Conservation (phyloP, 2,113 vertebrate species). For the Amphiprion ocellaris region DNA sequence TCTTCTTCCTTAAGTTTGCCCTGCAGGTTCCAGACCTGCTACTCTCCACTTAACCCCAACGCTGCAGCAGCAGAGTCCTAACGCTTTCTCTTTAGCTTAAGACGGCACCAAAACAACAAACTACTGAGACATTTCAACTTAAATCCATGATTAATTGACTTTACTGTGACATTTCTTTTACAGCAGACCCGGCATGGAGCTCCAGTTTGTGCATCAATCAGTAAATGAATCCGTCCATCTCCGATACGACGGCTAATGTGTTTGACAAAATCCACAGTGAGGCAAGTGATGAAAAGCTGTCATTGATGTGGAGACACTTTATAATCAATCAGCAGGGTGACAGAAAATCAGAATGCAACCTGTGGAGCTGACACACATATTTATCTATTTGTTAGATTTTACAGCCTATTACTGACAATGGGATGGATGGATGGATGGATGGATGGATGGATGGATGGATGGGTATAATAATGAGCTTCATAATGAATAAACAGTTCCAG, state of each 20-base stretch:
- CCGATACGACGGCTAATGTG: background rate
- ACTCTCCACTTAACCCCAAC: background rate
- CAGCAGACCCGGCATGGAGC: background rate
- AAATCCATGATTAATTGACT: background rate
- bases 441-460: background rate
- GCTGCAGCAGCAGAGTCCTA: background rate
- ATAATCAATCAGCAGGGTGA: background rate
- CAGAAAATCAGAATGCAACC: background rate
- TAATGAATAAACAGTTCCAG: background rate
- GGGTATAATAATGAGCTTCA: background rate
- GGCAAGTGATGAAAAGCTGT: no score
- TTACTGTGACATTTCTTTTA: background rate
- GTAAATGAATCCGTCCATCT: constrained; percentile 1
- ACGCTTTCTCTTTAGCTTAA: background rate
- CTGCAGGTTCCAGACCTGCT: background rate
- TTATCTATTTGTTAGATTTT: background rate
- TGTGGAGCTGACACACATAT: background rate
- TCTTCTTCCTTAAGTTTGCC: constrained; percentile 15
- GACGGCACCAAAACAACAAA: background rate
- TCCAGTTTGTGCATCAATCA: constrained; percentile 10
- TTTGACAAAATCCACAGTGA: background rate
- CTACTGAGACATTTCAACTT: background rate
- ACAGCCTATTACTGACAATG: background rate
- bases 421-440: background rate
- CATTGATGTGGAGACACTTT: background rate